These are phyloP conservation scores for Zaprionus lineosus DNA, from an alignment of 2,888 invertebrate species.

Conservation along the genomic window DNA sequence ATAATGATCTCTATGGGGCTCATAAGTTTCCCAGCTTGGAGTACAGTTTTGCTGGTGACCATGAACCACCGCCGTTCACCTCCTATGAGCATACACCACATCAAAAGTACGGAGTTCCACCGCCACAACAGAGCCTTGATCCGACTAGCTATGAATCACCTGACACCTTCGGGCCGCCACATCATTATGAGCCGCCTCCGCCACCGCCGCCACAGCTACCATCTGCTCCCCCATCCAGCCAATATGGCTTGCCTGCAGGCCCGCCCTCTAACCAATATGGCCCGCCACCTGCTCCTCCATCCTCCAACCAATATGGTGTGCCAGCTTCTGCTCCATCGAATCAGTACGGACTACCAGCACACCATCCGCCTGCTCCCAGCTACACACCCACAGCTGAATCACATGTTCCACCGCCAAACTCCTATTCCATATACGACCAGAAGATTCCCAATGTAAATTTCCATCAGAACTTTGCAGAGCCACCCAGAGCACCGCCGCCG, in stretches of 20 bases:
- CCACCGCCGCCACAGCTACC: neutral
- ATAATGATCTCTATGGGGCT: conserved; percentile 53
- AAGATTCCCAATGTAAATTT: conserved; percentile 71
- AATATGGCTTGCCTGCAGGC: conserved; percentile 14
- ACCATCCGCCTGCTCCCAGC: conserved; percentile 31
- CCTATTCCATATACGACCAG: conserved; percentile 69
- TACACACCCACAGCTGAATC: conserved; percentile 24
- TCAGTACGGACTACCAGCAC: conserved; percentile 60
- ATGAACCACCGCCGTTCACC: conserved; percentile 31
- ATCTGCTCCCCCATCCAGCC: conserved; percentile 7
- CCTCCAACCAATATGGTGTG: conserved; percentile 18
- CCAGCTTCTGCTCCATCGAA: conserved; percentile 29
- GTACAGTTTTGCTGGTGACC: conserved; percentile 34
- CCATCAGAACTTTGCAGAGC: conserved; percentile 76
- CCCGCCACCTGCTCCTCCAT: neutral
- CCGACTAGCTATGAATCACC: conserved; percentile 32
- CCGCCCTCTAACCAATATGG: conserved; percentile 24
- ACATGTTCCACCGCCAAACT: conserved; percentile 37
- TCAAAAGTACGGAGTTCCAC: conserved; percentile 63
- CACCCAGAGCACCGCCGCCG: conserved; percentile 48
- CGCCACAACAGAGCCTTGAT: conserved; percentile 30
- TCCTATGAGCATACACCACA: conserved; percentile 58
- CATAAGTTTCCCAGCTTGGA: conserved; percentile 69
- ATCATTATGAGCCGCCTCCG: conserved; percentile 47
- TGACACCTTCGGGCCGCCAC: conserved; percentile 33